Percentiles rank a stretch among this genome's conserved stretches.
These are phyloP conservation scores for Prenolepis imparis DNA, from an alignment of 2,888 invertebrate species.

Conservation along the genomic window DNA sequence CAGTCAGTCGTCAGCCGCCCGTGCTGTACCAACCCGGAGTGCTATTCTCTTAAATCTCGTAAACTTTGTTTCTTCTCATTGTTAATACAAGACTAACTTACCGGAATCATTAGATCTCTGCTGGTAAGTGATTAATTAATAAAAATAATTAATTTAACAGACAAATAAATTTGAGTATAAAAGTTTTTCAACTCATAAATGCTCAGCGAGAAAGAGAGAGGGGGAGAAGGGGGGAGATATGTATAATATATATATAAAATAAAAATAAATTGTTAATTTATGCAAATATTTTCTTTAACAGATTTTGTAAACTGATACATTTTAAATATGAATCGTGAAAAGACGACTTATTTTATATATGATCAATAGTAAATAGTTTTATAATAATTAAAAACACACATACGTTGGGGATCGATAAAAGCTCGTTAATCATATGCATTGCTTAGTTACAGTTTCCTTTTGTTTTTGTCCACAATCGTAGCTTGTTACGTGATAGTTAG, in stretches of 20 bases:
- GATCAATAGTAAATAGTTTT: not conserved
- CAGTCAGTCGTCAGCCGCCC: constrained; percentile 82
- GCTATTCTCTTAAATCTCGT: constrained; percentile 58
- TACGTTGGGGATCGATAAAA: constrained; percentile 61
- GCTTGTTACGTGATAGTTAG: constrained; percentile 71
- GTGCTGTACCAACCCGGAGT: constrained; percentile 75
- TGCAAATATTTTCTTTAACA: not conserved
- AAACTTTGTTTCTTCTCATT: constrained; percentile 16
- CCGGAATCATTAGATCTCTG: not conserved
- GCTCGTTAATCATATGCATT: constrained; percentile 28
- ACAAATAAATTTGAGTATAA: not conserved
- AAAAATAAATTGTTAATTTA: not conserved
- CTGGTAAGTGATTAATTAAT: constrained; percentile 34
- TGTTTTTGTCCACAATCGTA: constrained; percentile 58
- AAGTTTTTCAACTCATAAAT: not conserved
- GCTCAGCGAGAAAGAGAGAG: too few species aligned
- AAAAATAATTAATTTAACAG: not conserved
- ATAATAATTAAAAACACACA: not conserved
- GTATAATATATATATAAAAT: too few species aligned
- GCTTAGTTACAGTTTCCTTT: constrained; percentile 67
- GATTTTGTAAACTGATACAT: not conserved
- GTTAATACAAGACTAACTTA: not conserved
- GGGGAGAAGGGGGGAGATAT: too few species aligned
- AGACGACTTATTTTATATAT: not conserved
- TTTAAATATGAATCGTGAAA: not conserved